Conservation (phyloP, 1,140 invertebrate species). For the Drosophila littoralis region DNA sequence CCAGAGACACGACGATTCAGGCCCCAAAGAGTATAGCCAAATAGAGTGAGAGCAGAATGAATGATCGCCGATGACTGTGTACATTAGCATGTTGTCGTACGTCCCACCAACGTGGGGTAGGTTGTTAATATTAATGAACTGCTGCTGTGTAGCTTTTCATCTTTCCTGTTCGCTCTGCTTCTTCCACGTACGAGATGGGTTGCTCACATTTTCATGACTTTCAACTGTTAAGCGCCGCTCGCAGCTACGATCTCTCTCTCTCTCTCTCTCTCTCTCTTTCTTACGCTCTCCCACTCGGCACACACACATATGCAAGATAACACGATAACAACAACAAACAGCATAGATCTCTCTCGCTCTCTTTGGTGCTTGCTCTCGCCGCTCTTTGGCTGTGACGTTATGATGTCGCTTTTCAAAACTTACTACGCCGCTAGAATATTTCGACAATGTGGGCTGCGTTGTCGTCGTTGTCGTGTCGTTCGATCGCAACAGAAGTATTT, state of each 20-base stretch:
- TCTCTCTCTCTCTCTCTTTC: neutral
- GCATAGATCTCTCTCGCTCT: neutral
- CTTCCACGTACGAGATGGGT: neutral
- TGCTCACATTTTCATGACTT: slow-evolving; percentile 21
- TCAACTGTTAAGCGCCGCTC: slow-evolving; percentile 40
- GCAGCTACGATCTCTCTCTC: slow-evolving; percentile 1
- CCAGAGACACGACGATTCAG: slow-evolving; percentile 19
- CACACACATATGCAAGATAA: neutral
- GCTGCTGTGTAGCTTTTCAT: slow-evolving; percentile 24
- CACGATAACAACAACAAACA: slow-evolving; percentile 11
- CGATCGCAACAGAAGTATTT: slow-evolving; percentile 31
- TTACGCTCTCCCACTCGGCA: neutral
- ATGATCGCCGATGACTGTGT: slow-evolving; percentile 51
- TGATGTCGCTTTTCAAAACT: slow-evolving; percentile 41
- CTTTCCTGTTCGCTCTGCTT: slow-evolving; percentile 2
- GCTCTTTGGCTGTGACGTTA: slow-evolving; percentile 4
- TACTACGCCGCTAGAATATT: slow-evolving; percentile 80
- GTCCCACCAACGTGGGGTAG: slow-evolving; percentile 67
- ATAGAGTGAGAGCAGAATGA: neutral
- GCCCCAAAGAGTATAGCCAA: slow-evolving; percentile 15
- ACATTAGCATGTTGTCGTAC: slow-evolving; percentile 56
- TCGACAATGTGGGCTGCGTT: slow-evolving; percentile 71
- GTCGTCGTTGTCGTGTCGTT: slow-evolving; percentile 61
- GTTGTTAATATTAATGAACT: slow-evolving; percentile 67
- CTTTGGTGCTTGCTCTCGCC: slow-evolving; percentile 2